Conservation (phyloP, 2,113 vertebrate species). For the Embiotoca jacksoni region DNA sequence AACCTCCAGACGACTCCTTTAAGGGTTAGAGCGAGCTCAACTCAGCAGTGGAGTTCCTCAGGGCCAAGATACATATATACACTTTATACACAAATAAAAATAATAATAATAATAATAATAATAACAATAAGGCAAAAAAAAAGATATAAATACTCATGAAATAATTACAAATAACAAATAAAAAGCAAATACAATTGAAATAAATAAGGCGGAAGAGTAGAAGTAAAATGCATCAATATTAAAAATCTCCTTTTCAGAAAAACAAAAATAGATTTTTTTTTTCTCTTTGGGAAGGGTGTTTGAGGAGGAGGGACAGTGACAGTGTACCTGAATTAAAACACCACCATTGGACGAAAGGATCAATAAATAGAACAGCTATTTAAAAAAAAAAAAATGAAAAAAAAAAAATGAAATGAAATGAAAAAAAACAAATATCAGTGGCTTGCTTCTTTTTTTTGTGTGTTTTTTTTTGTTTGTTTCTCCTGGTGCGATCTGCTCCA, state of each 20-base stretch:
- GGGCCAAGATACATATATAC: conserved; percentile 77
- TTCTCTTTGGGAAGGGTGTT: conserved; percentile 76
- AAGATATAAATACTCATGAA: conserved; percentile 84
- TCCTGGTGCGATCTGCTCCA: conserved; percentile 46
- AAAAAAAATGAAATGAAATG: conserved; percentile 3
- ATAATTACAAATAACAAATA: conserved; percentile 79
- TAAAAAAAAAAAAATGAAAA: conserved; percentile 56
- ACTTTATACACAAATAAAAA: conserved; percentile 78
- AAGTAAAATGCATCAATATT: conserved; percentile 82
- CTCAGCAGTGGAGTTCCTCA: conserved; percentile 76
- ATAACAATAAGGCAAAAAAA: conserved; percentile 79
- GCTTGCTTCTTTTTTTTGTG: conserved; percentile 67
- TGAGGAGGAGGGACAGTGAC: conserved; percentile 59
- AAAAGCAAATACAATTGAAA: conserved; percentile 80
- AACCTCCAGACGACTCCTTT: conserved; percentile 71
- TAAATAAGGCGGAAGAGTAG: conserved; percentile 85
- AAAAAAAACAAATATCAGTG: conserved; percentile 61
- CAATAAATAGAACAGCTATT: conserved; percentile 84
- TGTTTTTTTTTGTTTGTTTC: no score
- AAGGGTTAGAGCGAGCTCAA: conserved; percentile 69
- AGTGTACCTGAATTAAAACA: conserved; percentile 87
- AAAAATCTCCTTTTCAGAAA: conserved; percentile 78
- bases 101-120: conserved; percentile 72
- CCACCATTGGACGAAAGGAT: conserved; percentile 77
- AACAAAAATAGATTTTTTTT: conserved; percentile 78